Base-by-base conservation (phyloP, 2,888 invertebrate genomes). In the Dryobota labecula region DNA sequence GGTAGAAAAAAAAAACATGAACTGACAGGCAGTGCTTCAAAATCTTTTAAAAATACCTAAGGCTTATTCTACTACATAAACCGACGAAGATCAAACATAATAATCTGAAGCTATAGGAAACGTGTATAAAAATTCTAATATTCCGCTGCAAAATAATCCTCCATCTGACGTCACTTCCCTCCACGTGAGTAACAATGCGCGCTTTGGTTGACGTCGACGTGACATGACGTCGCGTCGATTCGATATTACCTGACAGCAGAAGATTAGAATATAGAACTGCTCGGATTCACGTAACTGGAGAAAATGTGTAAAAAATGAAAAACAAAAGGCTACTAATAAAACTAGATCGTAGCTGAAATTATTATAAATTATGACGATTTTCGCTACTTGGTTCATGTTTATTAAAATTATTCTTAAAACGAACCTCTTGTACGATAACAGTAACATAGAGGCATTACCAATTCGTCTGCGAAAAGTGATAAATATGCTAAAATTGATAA, bases 111-210 rank as follows among this genome's bases (percentile, higher is more conserved):
- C 13, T 36, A 54, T 24, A 45, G 11, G 27, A 57, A 72, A 78
- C 20, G n/a, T 9, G 13, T 20, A 54, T 49, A 27, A 74, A 73
- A 61, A 68, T 43, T 60, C 54, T 64, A 47, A 74, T 73, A 77
- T 57, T 30, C 24, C 20, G 41, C n/a, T 47, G 47, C 51, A 56
- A 43, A 79, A 51, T 75, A 67, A 68, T 64, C 68, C 54, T 30
- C 38, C 54, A 7, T 30, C 24, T 73, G 79, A 79, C 36, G 56
- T 61, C 68, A 64, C 20, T 45, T 24, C 30, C 47, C 36, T 45
- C 36, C 33, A 66, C 43, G 49, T 63, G 27, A 63, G 49, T 60
- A 41, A 63, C 63, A 73, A 60, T 63, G 53, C 58, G 49, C 24
- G 53, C 66, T 47, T 45, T 56, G 38, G 53, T 58, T 66, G 63